phyloP scores from a whole-genome alignment of 2,797 vertebrate species.

The Melanitta fusca region DNA sequence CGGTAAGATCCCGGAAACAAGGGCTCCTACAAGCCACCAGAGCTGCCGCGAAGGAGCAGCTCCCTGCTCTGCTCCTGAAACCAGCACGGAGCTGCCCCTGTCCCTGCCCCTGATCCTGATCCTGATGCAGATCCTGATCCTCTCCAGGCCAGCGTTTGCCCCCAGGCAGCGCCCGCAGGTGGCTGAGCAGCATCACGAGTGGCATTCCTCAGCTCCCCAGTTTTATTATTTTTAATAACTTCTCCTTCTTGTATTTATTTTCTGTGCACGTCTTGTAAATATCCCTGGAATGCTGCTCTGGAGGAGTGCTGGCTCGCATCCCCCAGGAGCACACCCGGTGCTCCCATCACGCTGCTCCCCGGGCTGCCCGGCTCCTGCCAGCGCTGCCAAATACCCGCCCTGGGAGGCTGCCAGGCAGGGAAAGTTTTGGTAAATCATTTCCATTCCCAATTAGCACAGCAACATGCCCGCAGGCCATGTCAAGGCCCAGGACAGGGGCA shows the following conservation, averaged over 20 bases:
- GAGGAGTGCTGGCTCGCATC: not conserved
- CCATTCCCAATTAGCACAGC: no score
- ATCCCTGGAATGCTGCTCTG: not conserved
- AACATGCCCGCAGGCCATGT: rapidly evolving
- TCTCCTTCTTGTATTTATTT: slow-evolving; percentile 22
- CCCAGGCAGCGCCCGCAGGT: rapidly evolving
- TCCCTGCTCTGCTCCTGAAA: not conserved
- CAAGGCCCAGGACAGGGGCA: rapidly evolving
- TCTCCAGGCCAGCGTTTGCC: rapidly evolving
- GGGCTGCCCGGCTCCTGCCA: not conserved
- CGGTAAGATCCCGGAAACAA: rapidly evolving
- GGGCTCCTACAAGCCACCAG: not conserved
- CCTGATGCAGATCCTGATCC: not conserved
- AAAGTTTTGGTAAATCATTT: not conserved
- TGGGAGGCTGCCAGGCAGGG: not conserved
- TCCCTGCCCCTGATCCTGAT: not conserved
- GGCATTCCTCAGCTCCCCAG: not conserved
- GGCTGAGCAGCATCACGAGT: not conserved
- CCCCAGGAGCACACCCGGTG: not conserved
- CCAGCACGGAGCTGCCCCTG: not conserved
- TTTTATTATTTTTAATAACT: slow-evolving; percentile 27
- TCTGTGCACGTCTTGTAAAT: not conserved
- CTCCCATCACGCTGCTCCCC: no score
- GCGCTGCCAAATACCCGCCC: not conserved
- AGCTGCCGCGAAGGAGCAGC: not conserved